Evolutionary conservation across 1,140 invertebrate genomes (phyloP).

Genomic region (Drosophila prosaltans): DNA sequence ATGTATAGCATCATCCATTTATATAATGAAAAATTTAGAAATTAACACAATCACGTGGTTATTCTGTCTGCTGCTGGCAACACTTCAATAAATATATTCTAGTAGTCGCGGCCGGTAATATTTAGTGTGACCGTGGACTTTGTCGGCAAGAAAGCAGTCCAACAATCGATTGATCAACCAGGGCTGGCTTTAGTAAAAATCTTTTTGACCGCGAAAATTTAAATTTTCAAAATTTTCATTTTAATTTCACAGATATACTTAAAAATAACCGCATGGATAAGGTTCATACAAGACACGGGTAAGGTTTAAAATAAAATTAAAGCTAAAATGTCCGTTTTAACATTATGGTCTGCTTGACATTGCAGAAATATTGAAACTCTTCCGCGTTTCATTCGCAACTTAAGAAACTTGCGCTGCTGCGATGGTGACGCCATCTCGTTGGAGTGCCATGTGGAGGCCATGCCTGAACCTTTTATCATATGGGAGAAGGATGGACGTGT

Average conservation of each 20-base stretch:
- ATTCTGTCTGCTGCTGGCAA: too few relatives aligned
- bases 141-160: too few relatives aligned
- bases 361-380: constrained; percentile 89
- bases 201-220: not conserved
- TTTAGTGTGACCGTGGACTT: too few relatives aligned
- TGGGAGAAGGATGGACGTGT: constrained; percentile 93
- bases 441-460: constrained; percentile 89
- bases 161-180: not conserved
- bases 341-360: constrained; percentile 15
- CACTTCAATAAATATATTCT: too few relatives aligned
- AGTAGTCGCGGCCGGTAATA: too few relatives aligned
- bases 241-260: constrained; percentile 63
- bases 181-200: not conserved
- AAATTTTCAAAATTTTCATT: not conserved
- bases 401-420: constrained; percentile 90
- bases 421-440: constrained; percentile 91
- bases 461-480: constrained; percentile 87
- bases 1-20: too few relatives aligned
- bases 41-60: too few relatives aligned
- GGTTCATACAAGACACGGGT: constrained; percentile 82
- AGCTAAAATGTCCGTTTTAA: not conserved
- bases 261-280: constrained; percentile 82
- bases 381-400: constrained; percentile 87
- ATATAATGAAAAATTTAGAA: too few relatives aligned
- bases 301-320: constrained; percentile 27